Conservation (phyloP, 1,140 invertebrate species). For the Leptopilina clavipes region DNA sequence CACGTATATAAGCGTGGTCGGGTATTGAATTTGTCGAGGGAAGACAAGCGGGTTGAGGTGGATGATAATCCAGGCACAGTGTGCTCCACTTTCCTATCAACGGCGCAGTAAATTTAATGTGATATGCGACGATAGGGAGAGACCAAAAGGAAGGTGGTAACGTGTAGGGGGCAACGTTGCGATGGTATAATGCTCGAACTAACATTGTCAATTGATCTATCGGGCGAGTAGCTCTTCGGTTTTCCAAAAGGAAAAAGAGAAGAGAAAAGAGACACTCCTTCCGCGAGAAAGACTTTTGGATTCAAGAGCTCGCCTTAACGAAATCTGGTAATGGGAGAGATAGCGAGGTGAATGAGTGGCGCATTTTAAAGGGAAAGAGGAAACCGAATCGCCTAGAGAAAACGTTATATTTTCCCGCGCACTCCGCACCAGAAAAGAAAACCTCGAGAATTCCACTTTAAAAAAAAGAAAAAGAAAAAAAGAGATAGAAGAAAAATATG, state of each 20-base stretch:
- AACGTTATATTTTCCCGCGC: conserved; percentile 44
- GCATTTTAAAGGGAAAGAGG: conserved; percentile 38
- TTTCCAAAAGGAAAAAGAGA: conserved; percentile 36
- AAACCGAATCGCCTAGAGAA: conserved; percentile 20
- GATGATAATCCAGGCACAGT: conserved; percentile 57
- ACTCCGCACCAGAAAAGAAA: neutral
- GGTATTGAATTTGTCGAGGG: conserved; percentile 58
- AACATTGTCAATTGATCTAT: conserved; percentile 71
- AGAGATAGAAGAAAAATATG: neutral
- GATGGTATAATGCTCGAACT: conserved; percentile 60
- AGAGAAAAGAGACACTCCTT: too few relatives aligned
- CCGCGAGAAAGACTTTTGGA: conserved; percentile 42
- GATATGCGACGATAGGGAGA: conserved; percentile 60
- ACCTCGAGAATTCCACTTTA: neutral
- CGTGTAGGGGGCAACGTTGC: conserved; percentile 46
- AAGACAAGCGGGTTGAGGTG: conserved; percentile 53
- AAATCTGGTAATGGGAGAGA: conserved; percentile 70
- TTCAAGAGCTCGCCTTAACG: conserved; percentile 63
- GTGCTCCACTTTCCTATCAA: conserved; percentile 69
- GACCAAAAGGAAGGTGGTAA: conserved; percentile 39
- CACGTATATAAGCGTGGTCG: conserved; percentile 22
- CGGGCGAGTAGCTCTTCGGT: conserved; percentile 45
- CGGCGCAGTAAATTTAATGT: conserved; percentile 70
- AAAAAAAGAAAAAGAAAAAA: conserved; percentile 35
- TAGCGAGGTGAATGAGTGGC: conserved; percentile 61